Conservation (phyloP, 2,797 vertebrate genomes). For the Tenualosa ilisha region DNA sequence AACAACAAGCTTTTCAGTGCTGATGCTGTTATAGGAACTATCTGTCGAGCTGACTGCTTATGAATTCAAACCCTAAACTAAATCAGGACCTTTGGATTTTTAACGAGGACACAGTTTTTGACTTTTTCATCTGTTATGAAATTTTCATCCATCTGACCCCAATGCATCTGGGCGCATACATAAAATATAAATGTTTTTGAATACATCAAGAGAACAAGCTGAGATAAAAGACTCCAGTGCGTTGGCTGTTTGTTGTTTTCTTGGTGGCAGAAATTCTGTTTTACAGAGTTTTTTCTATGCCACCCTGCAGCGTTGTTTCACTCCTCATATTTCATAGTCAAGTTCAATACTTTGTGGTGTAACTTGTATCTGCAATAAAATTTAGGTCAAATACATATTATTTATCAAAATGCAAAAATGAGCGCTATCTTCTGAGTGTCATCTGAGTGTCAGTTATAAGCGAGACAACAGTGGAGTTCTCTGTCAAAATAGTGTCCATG, state of each 20-base stretch:
- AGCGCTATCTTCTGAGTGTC: neutral
- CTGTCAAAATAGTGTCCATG: neutral
- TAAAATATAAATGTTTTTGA: conserved; percentile 46
- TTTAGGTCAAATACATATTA: neutral
- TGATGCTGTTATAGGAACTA: conserved; percentile 12
- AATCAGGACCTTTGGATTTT: conserved; percentile 36
- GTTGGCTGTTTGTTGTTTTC: conserved; percentile 9
- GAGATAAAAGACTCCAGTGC: conserved; percentile 1
- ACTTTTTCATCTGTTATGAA: conserved; percentile 38
- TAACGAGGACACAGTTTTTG: conserved; percentile 35
- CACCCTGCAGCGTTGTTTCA: neutral
- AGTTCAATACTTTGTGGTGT: neutral
- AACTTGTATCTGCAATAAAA: neutral
- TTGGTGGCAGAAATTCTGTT: neutral
- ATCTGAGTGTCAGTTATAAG: neutral
- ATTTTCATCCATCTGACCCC: conserved; percentile 43
- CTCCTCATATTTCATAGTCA: neutral
- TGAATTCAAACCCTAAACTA: conserved; percentile 31
- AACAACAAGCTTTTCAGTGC: conserved; percentile 23
- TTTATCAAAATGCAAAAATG: neutral
- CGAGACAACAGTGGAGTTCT: neutral
- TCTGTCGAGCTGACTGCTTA: neutral
- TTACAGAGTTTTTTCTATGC: neutral
- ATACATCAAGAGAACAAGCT: neutral
- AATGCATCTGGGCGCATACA: conserved; percentile 39